Conservation (phyloP, 2,888 invertebrate species). For the Phengaris arion region DNA sequence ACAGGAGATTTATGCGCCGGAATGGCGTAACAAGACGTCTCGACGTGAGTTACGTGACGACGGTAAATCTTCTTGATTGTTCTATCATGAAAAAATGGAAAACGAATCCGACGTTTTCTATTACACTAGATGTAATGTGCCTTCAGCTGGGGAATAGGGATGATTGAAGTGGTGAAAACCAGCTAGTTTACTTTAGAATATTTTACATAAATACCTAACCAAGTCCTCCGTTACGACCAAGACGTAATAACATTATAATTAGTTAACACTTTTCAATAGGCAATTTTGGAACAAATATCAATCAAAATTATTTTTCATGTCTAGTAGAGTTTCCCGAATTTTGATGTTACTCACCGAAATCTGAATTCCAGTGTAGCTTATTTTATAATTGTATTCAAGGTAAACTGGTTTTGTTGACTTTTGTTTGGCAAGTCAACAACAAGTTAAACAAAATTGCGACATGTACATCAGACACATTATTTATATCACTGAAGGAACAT, state of each 20-base stretch:
- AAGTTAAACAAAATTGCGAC: neutral
- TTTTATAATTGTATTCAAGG: neutral
- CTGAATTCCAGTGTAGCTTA: too few relatives aligned
- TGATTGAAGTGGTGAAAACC: too few relatives aligned
- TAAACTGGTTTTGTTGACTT: neutral
- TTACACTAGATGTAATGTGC: constrained; percentile 23
- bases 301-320: too few relatives aligned
- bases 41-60: constrained; percentile 47
- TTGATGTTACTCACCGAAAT: too few relatives aligned
- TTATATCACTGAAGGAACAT: neutral
- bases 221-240: too few relatives aligned
- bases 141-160: neutral
- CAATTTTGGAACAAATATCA: too few relatives aligned
- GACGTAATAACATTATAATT: too few relatives aligned
- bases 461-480: neutral
- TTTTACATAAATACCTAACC: too few relatives aligned
- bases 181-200: too few relatives aligned
- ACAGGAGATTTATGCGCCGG: constrained; percentile 45
- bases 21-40: constrained; percentile 53
- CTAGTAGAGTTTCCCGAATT: too few relatives aligned
- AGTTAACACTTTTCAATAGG: too few relatives aligned
- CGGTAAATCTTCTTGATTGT: constrained; percentile 53
- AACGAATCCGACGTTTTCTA: constrained; percentile 32
- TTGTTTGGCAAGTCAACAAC: constrained; percentile 5
- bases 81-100: constrained; percentile 45